Evolutionary conservation across 2,113 vertebrate species (phyloP), one percentile per base, ranked within the genome.

Genomic region (Apeltes quadracus): DNA sequence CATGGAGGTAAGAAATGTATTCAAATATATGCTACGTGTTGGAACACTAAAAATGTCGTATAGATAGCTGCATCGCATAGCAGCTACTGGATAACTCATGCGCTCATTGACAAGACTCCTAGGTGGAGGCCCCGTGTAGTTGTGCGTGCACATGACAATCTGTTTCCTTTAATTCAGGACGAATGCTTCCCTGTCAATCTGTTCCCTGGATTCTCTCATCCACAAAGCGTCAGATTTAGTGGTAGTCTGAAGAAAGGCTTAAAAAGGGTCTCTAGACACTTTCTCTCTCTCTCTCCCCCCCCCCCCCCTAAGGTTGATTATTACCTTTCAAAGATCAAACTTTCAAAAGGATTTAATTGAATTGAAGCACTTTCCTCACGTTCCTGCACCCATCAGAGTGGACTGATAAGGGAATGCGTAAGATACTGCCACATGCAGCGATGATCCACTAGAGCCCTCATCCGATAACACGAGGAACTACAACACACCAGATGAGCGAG

Each of bases 371-470:
- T 44, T 43, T n/a, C 44, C 44, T 46, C 58, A 44, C 13, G 12
- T 72, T 77, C 36, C 39, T 16, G 41, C 4, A 69, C 22, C 4
- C 32, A 34, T 34, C 32, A 0, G 55, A 53, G 59, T 50, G 23
- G 56, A 39, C 20, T 50, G 13, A 58, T 2, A 67, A 54, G 10
- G 25, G 34, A 58, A 71, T 9, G 3, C n/a, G 61, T 57, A 38
- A 20, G 7, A 38, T 20, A 11, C 3, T 23, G 16, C 13, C 1
- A 7, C 23, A 25, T 4, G 2, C 50, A 72, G 39, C 10, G 23
- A 50, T 34, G 68, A 62, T 74, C 34, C 78, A 78, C 9, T 53
- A 89, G 72, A 61, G 85, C 86, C 87, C 76, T 75, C 87, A 48
- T 61, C 43, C 76, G 85, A 59, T 2, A 59, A 0, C 0, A 27